These are phyloP conservation scores for Epinotia bilunana DNA, from an alignment of 2,888 invertebrate species.

Conservation along the genomic window DNA sequence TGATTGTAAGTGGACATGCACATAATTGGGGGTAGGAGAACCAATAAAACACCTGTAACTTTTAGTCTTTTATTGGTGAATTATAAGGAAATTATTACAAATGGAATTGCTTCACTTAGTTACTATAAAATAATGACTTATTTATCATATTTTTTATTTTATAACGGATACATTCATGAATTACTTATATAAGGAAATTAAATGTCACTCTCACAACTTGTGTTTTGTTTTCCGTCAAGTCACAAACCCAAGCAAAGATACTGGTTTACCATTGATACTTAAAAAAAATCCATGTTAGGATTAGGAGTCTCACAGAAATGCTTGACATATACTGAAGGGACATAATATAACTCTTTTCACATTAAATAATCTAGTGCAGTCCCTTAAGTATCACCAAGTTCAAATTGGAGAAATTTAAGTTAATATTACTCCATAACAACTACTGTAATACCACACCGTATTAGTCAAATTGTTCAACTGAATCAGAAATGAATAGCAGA, in stretches of 20 bases:
- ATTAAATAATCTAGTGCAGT: not conserved
- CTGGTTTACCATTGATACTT: not conserved
- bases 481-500: slow-evolving; percentile 8
- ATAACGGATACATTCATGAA: slow-evolving; percentile 35
- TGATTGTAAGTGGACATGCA: too few species aligned
- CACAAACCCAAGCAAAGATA: not conserved
- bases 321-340: not conserved
- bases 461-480: not conserved
- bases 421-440: slow-evolving; percentile 1
- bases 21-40: not conserved
- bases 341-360: slow-evolving; percentile 7
- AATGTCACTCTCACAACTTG: slow-evolving; percentile 25
- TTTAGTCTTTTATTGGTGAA: slow-evolving; percentile 47
- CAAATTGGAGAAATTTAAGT: slow-evolving; percentile 7
- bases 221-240: not conserved
- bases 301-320: slow-evolving; percentile 21
- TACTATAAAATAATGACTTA: slow-evolving; percentile 51
- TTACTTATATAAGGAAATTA: slow-evolving; percentile 29
- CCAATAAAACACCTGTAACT: not conserved
- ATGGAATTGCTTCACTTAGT: slow-evolving; percentile 49
- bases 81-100: slow-evolving; percentile 49
- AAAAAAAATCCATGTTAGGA: slow-evolving; percentile 14
- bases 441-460: slow-evolving; percentile 1
- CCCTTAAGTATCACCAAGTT: slow-evolving; percentile 7
- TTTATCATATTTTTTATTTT: slow-evolving; percentile 30